phyloP scores from a whole-genome alignment of 1,140 invertebrate genomes.

The Pectinophora gossypiella region DNA sequence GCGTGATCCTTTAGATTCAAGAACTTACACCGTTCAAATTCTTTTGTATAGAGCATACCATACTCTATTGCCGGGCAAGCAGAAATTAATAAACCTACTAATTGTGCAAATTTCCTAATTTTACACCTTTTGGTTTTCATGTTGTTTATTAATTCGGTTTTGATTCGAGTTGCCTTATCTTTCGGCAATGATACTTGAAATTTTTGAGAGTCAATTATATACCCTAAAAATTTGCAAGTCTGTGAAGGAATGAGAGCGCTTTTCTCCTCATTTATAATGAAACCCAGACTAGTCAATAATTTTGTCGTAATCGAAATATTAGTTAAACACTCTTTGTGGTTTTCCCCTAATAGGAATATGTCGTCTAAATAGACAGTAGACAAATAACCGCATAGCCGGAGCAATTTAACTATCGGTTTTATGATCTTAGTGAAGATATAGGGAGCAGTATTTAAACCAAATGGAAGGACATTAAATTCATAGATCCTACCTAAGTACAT shows the following conservation, averaged over 20 bases:
- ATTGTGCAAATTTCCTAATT: background rate
- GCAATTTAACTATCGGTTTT: no score
- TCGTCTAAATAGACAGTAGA: slow-evolving; percentile 5
- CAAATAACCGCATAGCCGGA: no score
- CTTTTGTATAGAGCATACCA: background rate
- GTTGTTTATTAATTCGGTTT: background rate
- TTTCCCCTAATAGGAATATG: background rate
- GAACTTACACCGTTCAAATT: no score
- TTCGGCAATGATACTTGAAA: background rate
- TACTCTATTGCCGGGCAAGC: slow-evolving; percentile 8
- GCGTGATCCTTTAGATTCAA: no score
- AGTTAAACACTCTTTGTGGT: background rate
- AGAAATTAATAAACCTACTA: slow-evolving; percentile 4
- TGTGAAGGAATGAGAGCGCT: background rate
- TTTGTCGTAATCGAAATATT: background rate
- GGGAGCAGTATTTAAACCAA: no score
- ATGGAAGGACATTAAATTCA: no score
- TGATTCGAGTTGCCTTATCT: background rate
- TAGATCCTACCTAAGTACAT: no score
- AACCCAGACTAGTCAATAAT: background rate
- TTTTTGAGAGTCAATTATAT: background rate
- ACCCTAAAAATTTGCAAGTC: no score
- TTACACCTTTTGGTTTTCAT: background rate
- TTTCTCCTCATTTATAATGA: slow-evolving; percentile 6
- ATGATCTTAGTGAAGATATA: no score